A percentile compares a stretch with the other conserved stretches of the same genome.
Evolutionary conservation across 2,797 vertebrate genomes (phyloP).

Genomic region (Falco cherrug): DNA sequence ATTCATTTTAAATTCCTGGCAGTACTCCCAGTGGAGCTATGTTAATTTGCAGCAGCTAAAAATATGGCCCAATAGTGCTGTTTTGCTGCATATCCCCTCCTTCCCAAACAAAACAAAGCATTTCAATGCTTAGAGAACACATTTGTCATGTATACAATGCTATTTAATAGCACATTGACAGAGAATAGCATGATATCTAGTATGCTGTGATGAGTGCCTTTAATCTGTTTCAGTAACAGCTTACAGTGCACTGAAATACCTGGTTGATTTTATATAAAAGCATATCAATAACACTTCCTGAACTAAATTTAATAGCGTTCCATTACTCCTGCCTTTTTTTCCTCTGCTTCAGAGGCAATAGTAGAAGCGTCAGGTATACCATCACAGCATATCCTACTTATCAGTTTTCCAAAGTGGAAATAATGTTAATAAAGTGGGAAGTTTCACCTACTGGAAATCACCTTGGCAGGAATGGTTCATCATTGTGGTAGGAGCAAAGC

Average conservation of each 20-base stretch:
- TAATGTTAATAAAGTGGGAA: background rate
- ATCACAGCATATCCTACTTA: background rate
- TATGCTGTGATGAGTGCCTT: background rate
- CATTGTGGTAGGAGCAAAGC: background rate
- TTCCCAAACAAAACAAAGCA: constrained; percentile 46
- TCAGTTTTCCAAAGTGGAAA: background rate
- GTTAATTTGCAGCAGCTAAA: constrained; percentile 59
- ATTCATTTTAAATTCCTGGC: constrained; percentile 59
- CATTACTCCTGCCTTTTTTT: background rate
- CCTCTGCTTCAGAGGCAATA: background rate
- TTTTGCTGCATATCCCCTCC: constrained; percentile 5
- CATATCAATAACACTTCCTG: background rate
- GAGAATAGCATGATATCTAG: background rate
- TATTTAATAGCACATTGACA: constrained; percentile 28
- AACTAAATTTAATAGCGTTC: background rate
- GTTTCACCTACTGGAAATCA: background rate
- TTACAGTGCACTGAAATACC: background rate
- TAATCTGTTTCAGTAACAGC: constrained; percentile 17
- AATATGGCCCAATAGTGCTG: constrained; percentile 35
- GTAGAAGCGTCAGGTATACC: background rate
- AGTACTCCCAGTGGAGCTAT: constrained; percentile 46
- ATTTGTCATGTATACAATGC: constrained; percentile 1
- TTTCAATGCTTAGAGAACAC: constrained; percentile 17
- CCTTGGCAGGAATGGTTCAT: background rate
- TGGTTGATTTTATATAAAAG: constrained; percentile 4